Percentiles rank a stretch among this genome's conserved stretches.
phyloP scores from a whole-genome alignment of 1,140 invertebrate species.

The Trinorchestia longiramus region DNA sequence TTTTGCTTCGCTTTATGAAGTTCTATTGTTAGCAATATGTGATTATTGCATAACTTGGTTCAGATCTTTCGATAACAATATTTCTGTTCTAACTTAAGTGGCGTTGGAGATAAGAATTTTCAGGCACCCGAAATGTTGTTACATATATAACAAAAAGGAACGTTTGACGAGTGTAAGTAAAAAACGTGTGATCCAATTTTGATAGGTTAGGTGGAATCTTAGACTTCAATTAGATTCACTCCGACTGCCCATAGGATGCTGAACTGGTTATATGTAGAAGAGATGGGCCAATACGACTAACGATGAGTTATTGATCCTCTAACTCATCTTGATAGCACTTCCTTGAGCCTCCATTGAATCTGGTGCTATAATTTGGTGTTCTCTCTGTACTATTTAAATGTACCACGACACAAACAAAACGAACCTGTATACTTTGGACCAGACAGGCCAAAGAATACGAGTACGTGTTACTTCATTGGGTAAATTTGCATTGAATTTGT shows the following conservation, averaged over 20 bases:
- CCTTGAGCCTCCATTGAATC: not conserved
- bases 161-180: not conserved
- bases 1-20: not conserved
- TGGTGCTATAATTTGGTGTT: not conserved
- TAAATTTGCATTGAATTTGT: too few species aligned
- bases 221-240: not conserved
- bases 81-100: not conserved
- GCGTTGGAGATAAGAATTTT: not conserved
- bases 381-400: not conserved
- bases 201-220: not conserved
- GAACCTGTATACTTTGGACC: not conserved
- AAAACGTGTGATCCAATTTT: not conserved
- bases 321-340: not conserved
- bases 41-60: not conserved
- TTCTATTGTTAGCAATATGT: not conserved
- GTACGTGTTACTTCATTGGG: too few species aligned
- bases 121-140: not conserved
- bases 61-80: not conserved
- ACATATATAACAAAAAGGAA: not conserved
- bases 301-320: not conserved
- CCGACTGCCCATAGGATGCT: not conserved
- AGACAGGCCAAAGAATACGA: not conserved
- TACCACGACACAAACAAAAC: not conserved
- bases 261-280: not conserved
- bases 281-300: not conserved